Conservation (phyloP, 2,888 invertebrate species). For the Aradus depressus region DNA sequence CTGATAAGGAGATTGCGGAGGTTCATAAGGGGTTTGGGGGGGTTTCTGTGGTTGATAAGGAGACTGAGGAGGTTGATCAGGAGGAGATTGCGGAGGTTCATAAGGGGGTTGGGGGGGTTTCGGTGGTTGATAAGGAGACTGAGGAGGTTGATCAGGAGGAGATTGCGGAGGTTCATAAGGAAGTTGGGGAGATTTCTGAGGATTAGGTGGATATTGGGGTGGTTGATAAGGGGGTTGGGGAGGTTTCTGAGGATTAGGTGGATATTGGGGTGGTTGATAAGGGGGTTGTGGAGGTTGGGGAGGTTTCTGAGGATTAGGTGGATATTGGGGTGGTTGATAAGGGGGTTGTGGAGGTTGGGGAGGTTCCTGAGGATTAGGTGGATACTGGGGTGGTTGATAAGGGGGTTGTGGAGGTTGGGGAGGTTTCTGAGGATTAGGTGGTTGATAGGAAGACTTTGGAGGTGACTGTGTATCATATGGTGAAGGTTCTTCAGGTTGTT, state of each 20-base stretch:
- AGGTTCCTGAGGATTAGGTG: too few relatives aligned
- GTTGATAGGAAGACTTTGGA: background rate
- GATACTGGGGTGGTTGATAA: too few relatives aligned
- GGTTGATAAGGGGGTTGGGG: conserved; percentile 10
- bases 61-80: background rate
- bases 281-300: conserved; percentile 4
- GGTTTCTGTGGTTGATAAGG: background rate
- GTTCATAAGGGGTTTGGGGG: background rate
- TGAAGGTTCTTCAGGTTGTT: conserved; percentile 12
- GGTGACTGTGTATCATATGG: too few relatives aligned
- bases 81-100: conserved; percentile 1
- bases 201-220: background rate
- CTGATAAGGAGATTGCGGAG: background rate
- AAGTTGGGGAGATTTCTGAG: conserved; percentile 1
- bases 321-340: conserved; percentile 6
- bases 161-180: background rate
- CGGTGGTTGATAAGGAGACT: background rate
- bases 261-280: conserved; percentile 6
- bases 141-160: background rate
- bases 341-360: background rate
- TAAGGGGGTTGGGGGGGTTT: conserved; percentile 5
- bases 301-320: background rate
- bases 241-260: background rate
- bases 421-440: background rate
- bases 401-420: background rate